Evolutionary conservation across 37 sponge, comb jelly and placozoan genomes (phyloP).

Genomic region (Spongilla lacustris): DNA sequence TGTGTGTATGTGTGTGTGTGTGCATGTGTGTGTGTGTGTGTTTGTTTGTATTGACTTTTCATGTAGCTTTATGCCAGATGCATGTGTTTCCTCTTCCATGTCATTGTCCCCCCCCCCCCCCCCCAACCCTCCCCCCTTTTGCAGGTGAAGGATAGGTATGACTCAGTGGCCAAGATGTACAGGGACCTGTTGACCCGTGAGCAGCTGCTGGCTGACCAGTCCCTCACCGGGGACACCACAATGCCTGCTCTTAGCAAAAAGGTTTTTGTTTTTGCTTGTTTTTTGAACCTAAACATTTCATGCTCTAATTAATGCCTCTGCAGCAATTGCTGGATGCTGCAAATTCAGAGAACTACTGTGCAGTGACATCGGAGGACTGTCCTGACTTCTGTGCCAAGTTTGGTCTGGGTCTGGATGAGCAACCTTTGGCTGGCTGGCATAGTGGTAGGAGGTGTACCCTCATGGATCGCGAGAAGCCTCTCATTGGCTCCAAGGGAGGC

Average conservation of each 20-base stretch:
- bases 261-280: too few species aligned
- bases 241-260: too few species aligned
- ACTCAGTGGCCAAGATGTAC: slow-evolving; percentile 74
- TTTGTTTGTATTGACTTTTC: too few species aligned
- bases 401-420: slow-evolving; percentile 37
- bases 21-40: neutral
- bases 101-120: neutral
- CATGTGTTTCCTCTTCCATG: neutral
- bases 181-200: slow-evolving; percentile 74
- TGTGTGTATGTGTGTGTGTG: too few species aligned
- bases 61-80: too few species aligned
- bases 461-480: slow-evolving; percentile 67
- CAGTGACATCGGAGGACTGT: slow-evolving; percentile 15
- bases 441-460: slow-evolving; percentile 68
- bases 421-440: slow-evolving; percentile 62
- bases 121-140: neutral
- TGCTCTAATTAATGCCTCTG: neutral
- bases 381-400: slow-evolving; percentile 62
- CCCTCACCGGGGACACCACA: slow-evolving; percentile 25
- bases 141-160: slow-evolving; percentile 82
- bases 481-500: slow-evolving; percentile 70
- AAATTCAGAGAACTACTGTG: neutral
- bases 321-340: neutral
- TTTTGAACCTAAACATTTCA: too few species aligned
- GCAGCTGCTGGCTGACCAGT: slow-evolving; percentile 47